Evolutionary conservation across 1,140 invertebrate species (phyloP).

Genomic region (Liolophura sinensis): DNA sequence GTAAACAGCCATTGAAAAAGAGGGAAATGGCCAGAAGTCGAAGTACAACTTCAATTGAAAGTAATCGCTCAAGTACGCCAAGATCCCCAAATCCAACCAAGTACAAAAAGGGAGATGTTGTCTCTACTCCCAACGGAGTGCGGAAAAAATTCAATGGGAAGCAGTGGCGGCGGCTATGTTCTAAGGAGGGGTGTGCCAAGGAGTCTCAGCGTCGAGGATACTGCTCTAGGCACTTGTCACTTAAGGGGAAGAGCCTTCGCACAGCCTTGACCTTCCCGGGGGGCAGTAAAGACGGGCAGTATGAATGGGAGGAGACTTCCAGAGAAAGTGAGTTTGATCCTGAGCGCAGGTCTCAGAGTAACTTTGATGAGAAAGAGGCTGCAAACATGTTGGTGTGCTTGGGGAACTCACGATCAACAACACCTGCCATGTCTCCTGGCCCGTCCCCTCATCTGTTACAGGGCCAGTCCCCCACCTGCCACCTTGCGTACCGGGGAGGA

Average conservation of each 20-base stretch:
- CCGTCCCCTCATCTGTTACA: constrained; percentile 38
- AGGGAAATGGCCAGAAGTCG: constrained; percentile 45
- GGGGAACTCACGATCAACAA: constrained; percentile 74
- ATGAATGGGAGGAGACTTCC: constrained; percentile 87
- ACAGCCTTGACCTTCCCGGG: constrained; percentile 39
- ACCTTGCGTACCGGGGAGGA: constrained; percentile 24
- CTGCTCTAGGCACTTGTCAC: constrained; percentile 93
- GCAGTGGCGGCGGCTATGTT: constrained; percentile 96
- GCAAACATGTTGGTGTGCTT: constrained; percentile 95
- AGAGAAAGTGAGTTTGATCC: constrained; percentile 79
- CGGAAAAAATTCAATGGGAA: constrained; percentile 99
- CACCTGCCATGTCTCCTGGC: constrained; percentile 70
- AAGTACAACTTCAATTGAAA: constrained; percentile 56
- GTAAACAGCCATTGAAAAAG: constrained; percentile 46
- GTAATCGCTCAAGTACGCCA: constrained; percentile 53
- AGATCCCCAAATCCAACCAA: constrained; percentile 71
- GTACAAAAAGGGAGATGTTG: constrained; percentile 98
- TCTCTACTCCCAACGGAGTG: constrained; percentile 93
- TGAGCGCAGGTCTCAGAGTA: constrained; percentile 62
- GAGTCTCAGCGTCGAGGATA: constrained; percentile 95
- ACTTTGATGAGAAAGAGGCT: constrained; percentile 93
- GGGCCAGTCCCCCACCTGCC: background rate
- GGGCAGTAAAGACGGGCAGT: constrained; percentile 47
- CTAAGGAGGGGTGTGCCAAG: constrained; percentile 94
- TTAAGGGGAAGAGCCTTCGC: constrained; percentile 70